Evolutionary conservation across 2,113 vertebrate genomes (phyloP), one percentile per base, ranked within the genome.

Genomic region (Parotia lawesii): DNA sequence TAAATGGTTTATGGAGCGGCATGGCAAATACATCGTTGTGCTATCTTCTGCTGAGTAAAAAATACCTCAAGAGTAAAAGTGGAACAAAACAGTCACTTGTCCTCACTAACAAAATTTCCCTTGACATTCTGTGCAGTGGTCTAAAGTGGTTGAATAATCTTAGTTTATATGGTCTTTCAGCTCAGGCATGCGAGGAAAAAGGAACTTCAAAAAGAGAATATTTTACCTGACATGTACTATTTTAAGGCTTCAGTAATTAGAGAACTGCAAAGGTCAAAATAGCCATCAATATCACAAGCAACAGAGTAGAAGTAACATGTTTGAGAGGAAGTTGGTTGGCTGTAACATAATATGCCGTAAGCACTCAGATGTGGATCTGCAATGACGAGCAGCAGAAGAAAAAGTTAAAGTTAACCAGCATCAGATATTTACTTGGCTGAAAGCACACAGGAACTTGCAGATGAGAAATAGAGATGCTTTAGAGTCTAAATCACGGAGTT

Each of bases 281-380:
- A 97, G 86, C 92, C 96, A 96, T 97, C 96, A 96, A 96, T 97
- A 97, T 96, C 91, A 79, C 1, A 7, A 96, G 86, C 95, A 96
- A 85, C 92, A 94, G 92, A 90, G 90, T 95, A 97, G 94, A 97
- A 96, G 84, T 97, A 97, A 96, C 92, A 74, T 70, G 84, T 92
- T 95, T 90, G 86, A 96, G 87, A 91, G 92, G 95, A 96, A 96
- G 94, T 92, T 94, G 78, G 81, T 89, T 95, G 87, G 67, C 70
- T 71, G 96, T 95, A 96, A 95, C 61, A 50, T 93, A 95, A 95
- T 96, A 94, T 4, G 3, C 76, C 0, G 0, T 90, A 88, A 94
- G 85, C 61, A 25, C 60, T 90, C 13, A 4, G 67, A 88, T 60
- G 57, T 60, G 65, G 69, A 87, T 80, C 87, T 95, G 75, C 79